Base-by-base conservation (phyloP, 2,888 invertebrate species). In the Napeogenes inachia region DNA sequence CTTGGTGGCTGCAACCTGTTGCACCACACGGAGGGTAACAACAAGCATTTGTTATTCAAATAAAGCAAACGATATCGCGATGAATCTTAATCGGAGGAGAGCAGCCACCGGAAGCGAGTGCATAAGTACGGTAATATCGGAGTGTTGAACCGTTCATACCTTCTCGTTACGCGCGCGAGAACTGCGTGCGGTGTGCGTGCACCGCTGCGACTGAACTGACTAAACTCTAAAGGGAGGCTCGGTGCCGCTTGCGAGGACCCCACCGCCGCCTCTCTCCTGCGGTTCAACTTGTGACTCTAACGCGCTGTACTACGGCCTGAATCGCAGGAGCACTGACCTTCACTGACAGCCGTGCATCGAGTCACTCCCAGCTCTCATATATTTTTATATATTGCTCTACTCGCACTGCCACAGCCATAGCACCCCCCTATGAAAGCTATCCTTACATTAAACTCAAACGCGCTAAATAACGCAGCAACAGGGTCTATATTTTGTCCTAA, bases 171-270 rank as follows among this genome's bases (percentile, higher is more conserved):
- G 88, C 87, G 88, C 88, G 88, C 89, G 89, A 89, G 89, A 89
- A 88, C 89, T 90, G 90, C 90, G 90, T 89, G 87, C 89, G 89
- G 90, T 79, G 90, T 88, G 89, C 89, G 90, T 90, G 89, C 90
- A 89, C 89, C 90, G 89, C 89, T 84, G 85, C 82, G 84, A 88
- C 89, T 88, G 80, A 80, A 85, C 88, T 81, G 79, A 72, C 71
- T 67, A 42, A 6, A 42, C 42, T 42, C 42, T 42, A 80, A 80
- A 81, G 82, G 82, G 79, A 83, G 80, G 80, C 81, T 77, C 78
- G 73, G 70, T 74, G 74, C 70, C 74, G 75, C 70, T 73, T 60
- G 68, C 71, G 81, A 83, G 81, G 85, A 84, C 85, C 89, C 86
- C 88, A 85, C 87, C 86, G 84, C 86, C 77, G 73, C 75, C 83